Conservation (phyloP, 2,113 vertebrate genomes). For the Colius striatus region DNA sequence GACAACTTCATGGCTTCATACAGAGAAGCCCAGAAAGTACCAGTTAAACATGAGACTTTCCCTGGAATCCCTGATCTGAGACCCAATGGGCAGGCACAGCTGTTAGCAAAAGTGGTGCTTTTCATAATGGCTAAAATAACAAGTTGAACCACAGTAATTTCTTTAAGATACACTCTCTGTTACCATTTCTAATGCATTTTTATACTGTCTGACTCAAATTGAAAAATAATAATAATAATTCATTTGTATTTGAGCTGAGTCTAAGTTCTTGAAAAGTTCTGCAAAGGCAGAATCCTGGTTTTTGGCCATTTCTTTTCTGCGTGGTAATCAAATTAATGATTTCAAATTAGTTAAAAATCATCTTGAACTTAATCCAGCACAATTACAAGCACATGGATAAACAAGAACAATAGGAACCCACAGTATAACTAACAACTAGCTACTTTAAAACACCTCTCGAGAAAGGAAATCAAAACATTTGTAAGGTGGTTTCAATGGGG, state of each 20-base stretch:
- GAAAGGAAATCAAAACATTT: not conserved
- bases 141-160: not conserved
- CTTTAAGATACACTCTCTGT: not conserved
- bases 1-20: not conserved
- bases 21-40: not conserved
- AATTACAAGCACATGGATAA: conserved; percentile 28
- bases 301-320: not conserved
- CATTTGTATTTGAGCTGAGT: not conserved
- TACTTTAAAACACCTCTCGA: conserved; percentile 25
- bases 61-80: not conserved
- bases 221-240: not conserved
- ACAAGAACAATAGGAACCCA: not conserved
- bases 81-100: not conserved
- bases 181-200: not conserved
- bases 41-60: not conserved
- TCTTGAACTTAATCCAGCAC: not conserved
- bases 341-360: conserved; percentile 34
- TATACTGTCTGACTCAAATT: not conserved
- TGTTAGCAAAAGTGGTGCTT: not conserved
- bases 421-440: not conserved
- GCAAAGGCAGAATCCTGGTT: not conserved
- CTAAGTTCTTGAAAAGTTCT: conserved; percentile 9
- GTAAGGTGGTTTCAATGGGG: not conserved
- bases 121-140: not conserved
- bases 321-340: conserved; percentile 23